Evolutionary conservation across 2,113 vertebrate genomes (phyloP).

Genomic region (Coptodon rendalli): DNA sequence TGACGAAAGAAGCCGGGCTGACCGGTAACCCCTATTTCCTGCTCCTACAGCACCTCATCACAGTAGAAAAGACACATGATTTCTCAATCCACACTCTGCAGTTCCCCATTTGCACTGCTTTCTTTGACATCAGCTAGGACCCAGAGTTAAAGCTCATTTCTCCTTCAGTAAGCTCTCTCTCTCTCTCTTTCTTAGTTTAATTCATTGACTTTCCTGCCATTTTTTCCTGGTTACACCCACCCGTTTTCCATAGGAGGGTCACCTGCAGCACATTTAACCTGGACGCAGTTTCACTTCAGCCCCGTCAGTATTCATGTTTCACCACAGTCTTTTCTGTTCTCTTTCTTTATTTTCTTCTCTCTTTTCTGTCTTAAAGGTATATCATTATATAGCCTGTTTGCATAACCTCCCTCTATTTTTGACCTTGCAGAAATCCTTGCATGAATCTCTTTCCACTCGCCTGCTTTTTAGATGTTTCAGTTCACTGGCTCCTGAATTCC

Average conservation of each 20-base stretch:
- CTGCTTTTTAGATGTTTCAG: background rate
- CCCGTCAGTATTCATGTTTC: background rate
- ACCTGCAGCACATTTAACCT: background rate
- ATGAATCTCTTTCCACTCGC: background rate
- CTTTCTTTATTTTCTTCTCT: background rate
- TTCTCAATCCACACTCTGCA: constrained; percentile 27
- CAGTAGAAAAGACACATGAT: constrained; percentile 39
- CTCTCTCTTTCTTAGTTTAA: background rate
- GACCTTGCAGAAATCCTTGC: background rate
- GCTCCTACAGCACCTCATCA: constrained; percentile 45
- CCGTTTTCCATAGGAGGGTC: background rate
- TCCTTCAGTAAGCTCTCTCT: background rate
- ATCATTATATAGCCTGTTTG: background rate
- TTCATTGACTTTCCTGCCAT: background rate
- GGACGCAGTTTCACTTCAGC: background rate
- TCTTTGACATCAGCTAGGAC: background rate
- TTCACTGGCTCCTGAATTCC: background rate
- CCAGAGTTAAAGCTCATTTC: background rate
- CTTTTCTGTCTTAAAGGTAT: background rate
- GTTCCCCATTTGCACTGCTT: background rate
- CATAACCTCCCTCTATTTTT: background rate
- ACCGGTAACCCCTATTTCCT: constrained; percentile 57
- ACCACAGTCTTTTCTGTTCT: background rate
- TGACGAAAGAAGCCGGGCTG: constrained; percentile 41
- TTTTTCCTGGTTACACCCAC: background rate